Percentiles rank a stretch among this genome's conserved stretches.
Evolutionary conservation across 1,140 invertebrate genomes (phyloP).

Genomic region (Papilio polyxenes): DNA sequence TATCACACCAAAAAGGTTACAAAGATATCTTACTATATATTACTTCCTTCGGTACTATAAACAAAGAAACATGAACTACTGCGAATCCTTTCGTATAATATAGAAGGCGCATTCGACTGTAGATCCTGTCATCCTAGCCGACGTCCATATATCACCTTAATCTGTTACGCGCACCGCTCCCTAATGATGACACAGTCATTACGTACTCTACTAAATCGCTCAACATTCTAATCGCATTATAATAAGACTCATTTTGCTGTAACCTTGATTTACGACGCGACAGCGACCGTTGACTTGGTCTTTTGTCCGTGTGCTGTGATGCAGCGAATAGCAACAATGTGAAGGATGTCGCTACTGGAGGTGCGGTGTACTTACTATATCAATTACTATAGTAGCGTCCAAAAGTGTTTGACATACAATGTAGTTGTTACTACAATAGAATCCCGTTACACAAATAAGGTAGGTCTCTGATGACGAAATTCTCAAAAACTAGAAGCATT

Average conservation of each 20-base stretch:
- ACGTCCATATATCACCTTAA: slow-evolving; percentile 47
- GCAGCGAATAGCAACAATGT: slow-evolving; percentile 42
- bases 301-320: slow-evolving; percentile 43
- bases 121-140: slow-evolving; percentile 10
- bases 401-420: slow-evolving; percentile 9
- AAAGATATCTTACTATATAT: too few species aligned
- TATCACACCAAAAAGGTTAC: too few species aligned
- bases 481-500: too few species aligned
- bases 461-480: neutral
- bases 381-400: neutral
- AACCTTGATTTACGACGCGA: slow-evolving; percentile 21
- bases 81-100: neutral
- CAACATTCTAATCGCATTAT: slow-evolving; percentile 19
- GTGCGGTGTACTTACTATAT: neutral
- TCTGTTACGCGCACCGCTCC: slow-evolving; percentile 55
- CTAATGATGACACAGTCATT: slow-evolving; percentile 44
- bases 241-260: slow-evolving; percentile 42
- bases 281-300: slow-evolving; percentile 33
- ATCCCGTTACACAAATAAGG: neutral
- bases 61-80: neutral
- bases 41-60: neutral
- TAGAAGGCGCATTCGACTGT: neutral
- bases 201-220: neutral
- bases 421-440: neutral
- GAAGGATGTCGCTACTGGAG: slow-evolving; percentile 12